A percentile compares a stretch with the other conserved stretches of the same genome.
Conservation (phyloP, 1,140 invertebrate genomes). For the Nixonia krombeini region DNA sequence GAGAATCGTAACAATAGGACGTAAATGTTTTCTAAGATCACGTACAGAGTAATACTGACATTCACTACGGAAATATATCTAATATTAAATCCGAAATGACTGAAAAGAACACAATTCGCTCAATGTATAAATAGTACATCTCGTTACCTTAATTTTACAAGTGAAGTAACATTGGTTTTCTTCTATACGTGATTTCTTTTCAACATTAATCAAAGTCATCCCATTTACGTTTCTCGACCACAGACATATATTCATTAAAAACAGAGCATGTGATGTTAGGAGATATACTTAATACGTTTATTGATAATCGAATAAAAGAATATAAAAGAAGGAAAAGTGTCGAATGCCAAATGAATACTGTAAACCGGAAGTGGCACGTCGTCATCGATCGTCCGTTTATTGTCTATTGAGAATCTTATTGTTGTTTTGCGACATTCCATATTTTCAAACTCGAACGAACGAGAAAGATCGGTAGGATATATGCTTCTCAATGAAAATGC, state of each 20-base stretch:
- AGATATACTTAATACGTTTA: slow-evolving; percentile 37
- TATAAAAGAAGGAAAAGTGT: not conserved
- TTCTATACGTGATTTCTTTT: not conserved
- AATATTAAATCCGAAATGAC: too few relatives aligned
- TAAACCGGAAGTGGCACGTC: slow-evolving; percentile 26
- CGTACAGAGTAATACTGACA: too few relatives aligned
- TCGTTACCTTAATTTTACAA: too few relatives aligned
- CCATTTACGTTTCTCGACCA: slow-evolving; percentile 31
- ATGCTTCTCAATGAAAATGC: slow-evolving; percentile 9
- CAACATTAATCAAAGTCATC: not conserved
- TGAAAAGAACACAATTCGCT: too few relatives aligned
- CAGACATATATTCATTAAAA: slow-evolving; percentile 48
- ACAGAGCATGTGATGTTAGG: slow-evolving; percentile 61
- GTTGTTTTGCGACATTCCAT: slow-evolving; percentile 65
- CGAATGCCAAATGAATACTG: slow-evolving; percentile 12
- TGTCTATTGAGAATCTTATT: slow-evolving; percentile 45
- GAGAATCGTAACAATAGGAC: slow-evolving; percentile 14
- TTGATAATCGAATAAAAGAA: not conserved
- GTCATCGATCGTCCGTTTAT: slow-evolving; percentile 33
- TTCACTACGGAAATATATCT: too few relatives aligned
- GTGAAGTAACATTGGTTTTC: too few relatives aligned
- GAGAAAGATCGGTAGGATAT: slow-evolving; percentile 26
- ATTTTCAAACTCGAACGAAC: slow-evolving; percentile 53
- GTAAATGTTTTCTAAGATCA: slow-evolving; percentile 15
- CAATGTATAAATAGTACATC: too few relatives aligned